phyloP scores from a whole-genome alignment of 2,797 vertebrate species.

The Liparis tanakae region DNA sequence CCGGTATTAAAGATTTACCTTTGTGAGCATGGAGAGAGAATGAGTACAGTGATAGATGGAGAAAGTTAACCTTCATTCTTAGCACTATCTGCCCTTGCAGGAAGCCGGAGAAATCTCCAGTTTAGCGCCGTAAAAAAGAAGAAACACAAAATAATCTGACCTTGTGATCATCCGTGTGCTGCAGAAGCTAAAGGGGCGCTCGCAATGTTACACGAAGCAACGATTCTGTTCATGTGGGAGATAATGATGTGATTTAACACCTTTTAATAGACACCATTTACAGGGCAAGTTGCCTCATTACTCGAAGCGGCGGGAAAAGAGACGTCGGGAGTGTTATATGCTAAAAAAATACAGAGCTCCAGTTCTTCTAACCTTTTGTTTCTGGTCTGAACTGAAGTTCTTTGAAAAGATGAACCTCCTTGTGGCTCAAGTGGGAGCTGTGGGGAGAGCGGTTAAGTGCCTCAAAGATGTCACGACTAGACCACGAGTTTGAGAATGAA shows the following conservation, averaged over 20 bases:
- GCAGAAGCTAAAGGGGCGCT: neutral
- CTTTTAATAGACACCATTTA: constrained; percentile 13
- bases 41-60: neutral
- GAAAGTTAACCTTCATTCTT: neutral
- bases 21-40: constrained; percentile 5
- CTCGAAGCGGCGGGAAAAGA: neutral
- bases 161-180: neutral
- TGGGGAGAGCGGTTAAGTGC: neutral
- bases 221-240: neutral
- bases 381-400: neutral
- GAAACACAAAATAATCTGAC: constrained; percentile 1
- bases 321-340: neutral
- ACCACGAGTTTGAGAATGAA: neutral
- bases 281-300: constrained; percentile 1
- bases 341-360: neutral
- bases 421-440: neutral
- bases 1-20: neutral
- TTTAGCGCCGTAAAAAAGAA: neutral
- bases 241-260: constrained; percentile 9
- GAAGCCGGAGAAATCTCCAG: neutral
- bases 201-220: neutral
- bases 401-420: neutral
- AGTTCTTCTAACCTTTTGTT: no score
- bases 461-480: neutral
- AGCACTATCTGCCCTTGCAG: neutral